Conservation (phyloP, 2,113 vertebrate genomes). For the Speoplatyrhinus poulsoni region DNA sequence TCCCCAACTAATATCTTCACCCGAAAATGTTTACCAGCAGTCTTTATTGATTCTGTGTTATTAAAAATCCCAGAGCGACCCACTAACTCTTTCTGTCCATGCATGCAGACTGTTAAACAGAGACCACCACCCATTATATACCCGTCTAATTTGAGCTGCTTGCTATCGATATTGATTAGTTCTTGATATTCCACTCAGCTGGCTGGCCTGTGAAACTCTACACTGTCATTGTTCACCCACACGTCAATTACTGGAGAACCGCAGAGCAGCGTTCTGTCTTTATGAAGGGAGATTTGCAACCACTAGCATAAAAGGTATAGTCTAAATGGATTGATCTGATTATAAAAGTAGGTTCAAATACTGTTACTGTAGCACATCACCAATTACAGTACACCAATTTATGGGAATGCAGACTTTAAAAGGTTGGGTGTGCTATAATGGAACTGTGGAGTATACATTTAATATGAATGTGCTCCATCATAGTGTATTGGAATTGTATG, state of each 20-base stretch:
- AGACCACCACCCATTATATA: constrained; percentile 24
- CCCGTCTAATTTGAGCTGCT: constrained; percentile 64
- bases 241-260: constrained; percentile 69
- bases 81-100: constrained; percentile 34
- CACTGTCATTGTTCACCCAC: constrained; percentile 70
- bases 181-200: constrained; percentile 70
- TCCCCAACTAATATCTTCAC: constrained; percentile 70
- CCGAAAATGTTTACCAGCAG: constrained; percentile 60
- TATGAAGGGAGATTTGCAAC: constrained; percentile 41
- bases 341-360: background rate
- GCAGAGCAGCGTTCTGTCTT: constrained; percentile 61
- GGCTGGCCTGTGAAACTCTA: constrained; percentile 53
- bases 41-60: constrained; percentile 65
- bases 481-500: no score
- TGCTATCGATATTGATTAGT: constrained; percentile 72
- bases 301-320: background rate
- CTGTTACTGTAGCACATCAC: no score
- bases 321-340: constrained; percentile 3
- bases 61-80: constrained; percentile 62
- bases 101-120: constrained; percentile 66
- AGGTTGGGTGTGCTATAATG: no score
- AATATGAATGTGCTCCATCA: no score
- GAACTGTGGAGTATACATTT: no score
- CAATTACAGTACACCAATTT: no score
- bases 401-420: no score